These are phyloP conservation scores for Unio pictorum DNA, from an alignment of 2,888 invertebrate genomes.

Conservation along the genomic window DNA sequence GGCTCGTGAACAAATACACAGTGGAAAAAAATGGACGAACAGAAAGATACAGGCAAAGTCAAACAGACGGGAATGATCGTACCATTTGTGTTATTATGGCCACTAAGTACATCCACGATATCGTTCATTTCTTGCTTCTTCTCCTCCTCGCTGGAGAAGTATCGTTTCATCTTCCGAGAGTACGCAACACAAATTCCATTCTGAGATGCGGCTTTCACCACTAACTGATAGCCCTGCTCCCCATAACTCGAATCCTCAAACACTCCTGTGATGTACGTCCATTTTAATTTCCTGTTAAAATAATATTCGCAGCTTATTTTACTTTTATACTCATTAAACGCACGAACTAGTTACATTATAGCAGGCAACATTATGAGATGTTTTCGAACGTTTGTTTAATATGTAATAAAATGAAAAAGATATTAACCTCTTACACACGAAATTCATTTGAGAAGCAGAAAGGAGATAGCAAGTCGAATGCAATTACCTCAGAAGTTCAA, in stretches of 20 bases:
- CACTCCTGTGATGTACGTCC: slow-evolving; percentile 76
- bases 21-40: too few species aligned
- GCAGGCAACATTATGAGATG: too few species aligned
- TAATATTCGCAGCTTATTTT: too few species aligned
- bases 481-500: slow-evolving; percentile 74
- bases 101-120: slow-evolving; percentile 71
- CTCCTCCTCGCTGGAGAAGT: slow-evolving; percentile 32
- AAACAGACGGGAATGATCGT: slow-evolving; percentile 9
- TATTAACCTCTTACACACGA: too few species aligned
- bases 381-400: too few species aligned
- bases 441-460: too few species aligned
- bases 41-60: too few species aligned
- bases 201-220: slow-evolving; percentile 69
- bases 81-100: slow-evolving; percentile 74
- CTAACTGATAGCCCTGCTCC: slow-evolving; percentile 74
- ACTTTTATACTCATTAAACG: too few species aligned
- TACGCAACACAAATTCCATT: slow-evolving; percentile 75
- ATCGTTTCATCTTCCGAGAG: slow-evolving; percentile 63
- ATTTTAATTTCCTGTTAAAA: slow-evolving; percentile 72
- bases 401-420: too few species aligned
- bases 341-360: too few species aligned
- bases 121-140: slow-evolving; percentile 63
- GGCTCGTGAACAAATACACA: too few species aligned
- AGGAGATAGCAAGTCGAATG: not conserved
- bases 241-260: slow-evolving; percentile 77